Evolutionary conservation across 2,888 invertebrate species (phyloP), one percentile per base, ranked within the genome.

Genomic region (Aphodius sticticus): DNA sequence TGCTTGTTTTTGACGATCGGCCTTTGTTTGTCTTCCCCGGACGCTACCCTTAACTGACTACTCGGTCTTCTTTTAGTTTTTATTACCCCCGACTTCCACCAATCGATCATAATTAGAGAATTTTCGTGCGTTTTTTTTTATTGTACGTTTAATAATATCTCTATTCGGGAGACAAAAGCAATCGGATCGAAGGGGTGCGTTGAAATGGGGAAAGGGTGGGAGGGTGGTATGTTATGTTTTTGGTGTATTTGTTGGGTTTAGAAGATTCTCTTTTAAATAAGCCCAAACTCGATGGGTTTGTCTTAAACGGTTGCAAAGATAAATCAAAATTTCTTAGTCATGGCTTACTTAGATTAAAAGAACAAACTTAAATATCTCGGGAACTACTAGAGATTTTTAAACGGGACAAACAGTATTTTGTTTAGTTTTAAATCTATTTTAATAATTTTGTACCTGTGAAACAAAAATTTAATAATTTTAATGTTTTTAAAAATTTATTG

Each of bases 1-100:
- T 16, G 79, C 70, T 76, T 70, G 37, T 69, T 71, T 79, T 79
- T 53, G 53, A 53, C 53, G 53, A 53, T 53, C 53, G 53, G 53
- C 53, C 53, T 53, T 53, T 53, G 53, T 53, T 53, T 53, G 12
- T 53, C 53, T 53, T 53, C 53, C 26, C 53, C 53, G 53, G 53
- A 53, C 53, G 53, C 9, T 5, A 5, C 53, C 12, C 53, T 53
- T 53, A 53, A 53, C 53, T 5, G 53, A 53, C 53, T 53, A 53
- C 53, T 53, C 53, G 53, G 53, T 53, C 53, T 53, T 12, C 53
- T 53, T 53, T 53, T 53, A 5, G 1, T 53, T 53, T 53, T 53
- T 53, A 53, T 53, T 53, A 5, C 12, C 53, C 53, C 53, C 53
- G 7, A 53, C 26, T 26, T 26, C 3, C 26, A 3, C 26, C 53